Percentiles rank a stretch among this genome's conserved stretches.
Conservation (phyloP, 2,797 vertebrate species). For the Crenuchus spilurus region DNA sequence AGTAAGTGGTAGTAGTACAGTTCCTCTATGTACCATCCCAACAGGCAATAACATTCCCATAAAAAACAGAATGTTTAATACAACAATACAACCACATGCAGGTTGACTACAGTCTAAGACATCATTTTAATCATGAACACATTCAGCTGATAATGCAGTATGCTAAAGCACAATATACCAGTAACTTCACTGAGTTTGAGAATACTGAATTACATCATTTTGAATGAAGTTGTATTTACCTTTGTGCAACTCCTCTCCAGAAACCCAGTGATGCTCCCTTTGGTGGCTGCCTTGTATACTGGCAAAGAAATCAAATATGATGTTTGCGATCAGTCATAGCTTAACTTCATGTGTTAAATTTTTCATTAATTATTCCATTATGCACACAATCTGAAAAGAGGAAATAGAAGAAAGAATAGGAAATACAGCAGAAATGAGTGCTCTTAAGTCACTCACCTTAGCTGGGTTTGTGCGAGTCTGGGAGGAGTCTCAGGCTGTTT, state of each 20-base stretch:
- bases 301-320: constrained; percentile 15
- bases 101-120: background rate
- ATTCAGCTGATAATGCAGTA: background rate
- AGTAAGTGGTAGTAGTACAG: background rate
- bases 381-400: background rate
- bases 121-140: too few species aligned
- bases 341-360: background rate
- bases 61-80: too few species aligned
- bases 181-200: background rate
- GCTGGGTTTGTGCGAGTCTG: constrained; percentile 64
- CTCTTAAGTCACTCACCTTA: constrained; percentile 67
- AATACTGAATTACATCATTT: background rate
- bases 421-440: constrained; percentile 53
- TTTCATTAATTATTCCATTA: background rate
- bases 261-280: constrained; percentile 20
- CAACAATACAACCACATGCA: too few species aligned
- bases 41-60: too few species aligned
- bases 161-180: background rate
- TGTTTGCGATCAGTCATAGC: background rate
- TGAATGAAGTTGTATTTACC: constrained; percentile 30
- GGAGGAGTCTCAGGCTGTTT: constrained; percentile 38
- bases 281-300: constrained; percentile 25
- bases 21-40: background rate
- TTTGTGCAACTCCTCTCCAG: constrained; percentile 20
- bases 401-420: background rate